phyloP scores from a whole-genome alignment of 2,888 invertebrate species.

The Agriopis leucophaearia region DNA sequence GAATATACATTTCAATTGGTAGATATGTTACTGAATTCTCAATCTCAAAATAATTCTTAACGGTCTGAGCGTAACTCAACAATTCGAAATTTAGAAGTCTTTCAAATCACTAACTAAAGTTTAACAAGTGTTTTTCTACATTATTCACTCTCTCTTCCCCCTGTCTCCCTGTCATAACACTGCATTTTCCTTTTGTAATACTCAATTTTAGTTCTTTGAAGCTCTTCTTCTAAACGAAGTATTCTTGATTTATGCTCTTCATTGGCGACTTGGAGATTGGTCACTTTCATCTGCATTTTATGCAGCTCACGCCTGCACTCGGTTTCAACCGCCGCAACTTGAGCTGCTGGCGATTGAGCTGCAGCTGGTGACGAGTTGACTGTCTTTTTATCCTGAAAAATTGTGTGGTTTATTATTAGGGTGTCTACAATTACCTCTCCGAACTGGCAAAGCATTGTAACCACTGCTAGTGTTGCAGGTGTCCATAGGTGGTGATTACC shows the following conservation, averaged over 20 bases:
- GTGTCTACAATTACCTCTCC: too few species aligned
- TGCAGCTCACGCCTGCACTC: slow-evolving; percentile 7
- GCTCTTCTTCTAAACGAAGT: slow-evolving; percentile 1
- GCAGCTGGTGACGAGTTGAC: neutral
- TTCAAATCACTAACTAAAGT: too few species aligned
- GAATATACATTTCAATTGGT: too few species aligned
- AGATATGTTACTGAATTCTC: too few species aligned
- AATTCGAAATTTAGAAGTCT: neutral
- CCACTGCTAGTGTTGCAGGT: too few species aligned
- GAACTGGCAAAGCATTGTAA: too few species aligned
- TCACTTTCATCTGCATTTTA: neutral
- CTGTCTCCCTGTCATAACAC: neutral
- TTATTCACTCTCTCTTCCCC: neutral
- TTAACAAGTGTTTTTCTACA: neutral
- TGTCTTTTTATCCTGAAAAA: neutral
- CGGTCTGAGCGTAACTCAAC: too few species aligned
- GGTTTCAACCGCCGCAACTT: neutral
- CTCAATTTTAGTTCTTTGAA: neutral
- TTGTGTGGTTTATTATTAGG: too few species aligned
- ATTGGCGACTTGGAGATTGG: slow-evolving; percentile 1
- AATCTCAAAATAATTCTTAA: too few species aligned
- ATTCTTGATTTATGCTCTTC: slow-evolving; percentile 4
- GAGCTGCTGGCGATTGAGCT: neutral
- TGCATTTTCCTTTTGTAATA: slow-evolving; percentile 12
- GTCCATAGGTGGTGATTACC: too few species aligned